Evolutionary conservation across 2,888 invertebrate genomes (phyloP).

Genomic region (Axea sp.): DNA sequence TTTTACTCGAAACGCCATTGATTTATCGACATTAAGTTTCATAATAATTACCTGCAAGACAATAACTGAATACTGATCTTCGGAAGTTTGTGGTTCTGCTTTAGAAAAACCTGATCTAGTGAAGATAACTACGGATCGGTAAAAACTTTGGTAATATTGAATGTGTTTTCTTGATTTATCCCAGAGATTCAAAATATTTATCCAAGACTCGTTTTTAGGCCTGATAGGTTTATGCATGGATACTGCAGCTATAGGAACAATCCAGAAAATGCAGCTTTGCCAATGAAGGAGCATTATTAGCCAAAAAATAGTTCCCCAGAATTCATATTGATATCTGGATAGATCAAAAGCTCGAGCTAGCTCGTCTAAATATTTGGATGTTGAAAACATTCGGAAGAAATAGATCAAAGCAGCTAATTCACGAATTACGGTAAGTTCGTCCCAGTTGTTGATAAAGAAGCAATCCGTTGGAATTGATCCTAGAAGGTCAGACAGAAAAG

Average conservation of each 20-base stretch:
- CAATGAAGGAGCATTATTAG: constrained; percentile 71
- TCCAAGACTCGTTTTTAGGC: constrained; percentile 71
- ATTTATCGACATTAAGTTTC: no score
- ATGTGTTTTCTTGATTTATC: not conserved
- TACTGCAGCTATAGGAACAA: constrained; percentile 68
- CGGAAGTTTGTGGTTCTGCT: constrained; percentile 64
- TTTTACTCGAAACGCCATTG: no score
- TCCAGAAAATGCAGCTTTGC: constrained; percentile 74
- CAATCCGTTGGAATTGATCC: constrained; percentile 74
- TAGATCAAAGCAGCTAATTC: constrained; percentile 68
- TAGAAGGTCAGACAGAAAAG: constrained; percentile 70
- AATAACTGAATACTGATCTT: constrained; percentile 71
- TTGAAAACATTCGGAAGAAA: constrained; percentile 69
- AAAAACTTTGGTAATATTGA: constrained; percentile 68
- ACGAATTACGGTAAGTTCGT: constrained; percentile 65
- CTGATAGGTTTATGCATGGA: constrained; percentile 60
- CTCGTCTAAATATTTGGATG: constrained; percentile 64
- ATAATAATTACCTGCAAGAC: constrained; percentile 48
- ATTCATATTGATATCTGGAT: constrained; percentile 64
- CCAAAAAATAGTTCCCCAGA: constrained; percentile 68
- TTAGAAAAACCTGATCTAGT: constrained; percentile 70
- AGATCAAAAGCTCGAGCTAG: constrained; percentile 66
- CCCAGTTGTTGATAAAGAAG: constrained; percentile 67
- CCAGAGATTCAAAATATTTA: constrained; percentile 68
- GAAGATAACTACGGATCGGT: constrained; percentile 69